A percentile compares a stretch with the other conserved stretches of the same genome.
Conservation (phyloP, 2,888 invertebrate genomes). For the Hydropsyche betteni region DNA sequence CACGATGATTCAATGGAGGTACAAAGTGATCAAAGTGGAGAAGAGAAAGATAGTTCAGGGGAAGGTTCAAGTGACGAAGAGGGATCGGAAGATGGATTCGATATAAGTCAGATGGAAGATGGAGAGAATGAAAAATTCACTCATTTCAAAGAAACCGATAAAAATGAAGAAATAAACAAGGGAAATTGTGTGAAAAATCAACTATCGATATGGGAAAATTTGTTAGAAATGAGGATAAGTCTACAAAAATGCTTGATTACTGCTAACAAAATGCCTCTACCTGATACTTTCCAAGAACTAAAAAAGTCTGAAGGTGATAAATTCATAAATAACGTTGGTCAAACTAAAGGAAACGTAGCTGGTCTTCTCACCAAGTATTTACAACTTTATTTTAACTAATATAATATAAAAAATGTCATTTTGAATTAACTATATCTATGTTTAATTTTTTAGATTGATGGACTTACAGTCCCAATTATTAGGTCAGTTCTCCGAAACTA, state of each 20-base stretch:
- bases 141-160: slow-evolving; percentile 67
- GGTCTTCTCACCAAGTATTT: slow-evolving; percentile 71
- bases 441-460: slow-evolving; percentile 59
- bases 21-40: slow-evolving; percentile 52
- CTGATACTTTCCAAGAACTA: slow-evolving; percentile 63
- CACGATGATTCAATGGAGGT: slow-evolving; percentile 54
- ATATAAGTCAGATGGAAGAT: slow-evolving; percentile 62
- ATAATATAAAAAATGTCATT: background rate
- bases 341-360: slow-evolving; percentile 66
- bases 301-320: slow-evolving; percentile 60
- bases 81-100: slow-evolving; percentile 58
- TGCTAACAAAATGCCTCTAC: slow-evolving; percentile 82
- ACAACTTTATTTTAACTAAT: slow-evolving; percentile 38
- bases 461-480: slow-evolving; percentile 69
- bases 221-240: slow-evolving; percentile 87
- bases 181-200: slow-evolving; percentile 76
- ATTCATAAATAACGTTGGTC: slow-evolving; percentile 64
- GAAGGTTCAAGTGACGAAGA: slow-evolving; percentile 54
- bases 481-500: slow-evolving; percentile 76
- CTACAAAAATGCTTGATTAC: slow-evolving; percentile 81
- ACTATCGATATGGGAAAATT: slow-evolving; percentile 81
- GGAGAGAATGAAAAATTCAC: slow-evolving; percentile 67
- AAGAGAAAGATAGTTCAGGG: slow-evolving; percentile 49
- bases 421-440: slow-evolving; percentile 24
- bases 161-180: slow-evolving; percentile 70